These are phyloP conservation scores for Colaptes auratus DNA, from an alignment of 2,113 vertebrate species.

Conservation along the genomic window DNA sequence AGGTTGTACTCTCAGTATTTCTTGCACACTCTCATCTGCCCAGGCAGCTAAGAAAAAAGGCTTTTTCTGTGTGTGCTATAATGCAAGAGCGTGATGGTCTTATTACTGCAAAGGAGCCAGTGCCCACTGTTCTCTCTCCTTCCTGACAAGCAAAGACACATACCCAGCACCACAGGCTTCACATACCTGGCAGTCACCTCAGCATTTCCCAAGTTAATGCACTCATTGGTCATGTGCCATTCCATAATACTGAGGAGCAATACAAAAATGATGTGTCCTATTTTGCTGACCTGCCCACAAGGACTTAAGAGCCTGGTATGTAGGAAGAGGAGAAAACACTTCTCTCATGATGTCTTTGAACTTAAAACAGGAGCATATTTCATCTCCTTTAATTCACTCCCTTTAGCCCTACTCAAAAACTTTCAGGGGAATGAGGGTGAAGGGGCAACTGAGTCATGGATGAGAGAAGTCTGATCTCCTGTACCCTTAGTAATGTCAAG, in stretches of 20 bases:
- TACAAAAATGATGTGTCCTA: background rate
- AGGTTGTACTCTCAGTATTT: background rate
- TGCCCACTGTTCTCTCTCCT: background rate
- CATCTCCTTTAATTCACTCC: background rate
- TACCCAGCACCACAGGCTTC: background rate
- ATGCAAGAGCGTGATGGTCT: background rate
- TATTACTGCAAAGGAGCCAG: background rate
- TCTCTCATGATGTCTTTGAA: background rate
- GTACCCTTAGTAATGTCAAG: background rate
- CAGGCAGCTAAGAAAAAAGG: background rate
- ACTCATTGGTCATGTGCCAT: background rate
- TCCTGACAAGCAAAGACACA: background rate
- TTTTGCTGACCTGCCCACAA: background rate
- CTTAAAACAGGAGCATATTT: background rate
- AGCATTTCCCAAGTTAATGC: background rate
- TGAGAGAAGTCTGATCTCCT: background rate
- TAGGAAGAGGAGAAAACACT: background rate
- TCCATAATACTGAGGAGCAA: rapidly evolving
- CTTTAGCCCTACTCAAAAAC: background rate
- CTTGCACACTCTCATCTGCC: background rate
- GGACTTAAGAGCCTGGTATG: background rate
- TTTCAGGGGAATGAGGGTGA: background rate
- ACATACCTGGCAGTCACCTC: background rate
- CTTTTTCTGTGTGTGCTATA: background rate
- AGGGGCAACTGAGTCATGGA: background rate